phyloP scores from a whole-genome alignment of 2,113 vertebrate species.

The Heterocephalus glaber region DNA sequence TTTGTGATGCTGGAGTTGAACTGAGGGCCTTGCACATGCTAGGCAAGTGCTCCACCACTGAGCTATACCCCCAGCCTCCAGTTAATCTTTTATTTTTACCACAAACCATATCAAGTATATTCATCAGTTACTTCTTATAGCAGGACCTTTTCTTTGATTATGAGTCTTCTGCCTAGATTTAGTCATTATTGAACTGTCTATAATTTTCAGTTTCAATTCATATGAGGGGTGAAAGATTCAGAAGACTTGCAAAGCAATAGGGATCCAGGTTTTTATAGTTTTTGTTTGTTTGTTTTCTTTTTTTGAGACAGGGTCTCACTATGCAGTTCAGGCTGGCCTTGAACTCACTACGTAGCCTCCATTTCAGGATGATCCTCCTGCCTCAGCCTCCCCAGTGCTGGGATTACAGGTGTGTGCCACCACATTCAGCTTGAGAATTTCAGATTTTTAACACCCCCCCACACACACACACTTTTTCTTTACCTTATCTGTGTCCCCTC shows the following conservation, averaged over 20 bases:
- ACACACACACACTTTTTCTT: neutral
- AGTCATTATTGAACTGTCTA: neutral
- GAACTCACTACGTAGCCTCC: neutral
- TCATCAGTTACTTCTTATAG: neutral
- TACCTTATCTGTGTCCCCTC: neutral
- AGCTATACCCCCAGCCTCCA: neutral
- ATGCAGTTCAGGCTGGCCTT: neutral
- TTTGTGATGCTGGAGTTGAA: neutral
- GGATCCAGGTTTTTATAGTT: neutral
- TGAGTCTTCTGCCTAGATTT: neutral
- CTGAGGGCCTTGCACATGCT: neutral
- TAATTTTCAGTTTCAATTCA: neutral
- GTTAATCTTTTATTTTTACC: neutral
- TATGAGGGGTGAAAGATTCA: neutral
- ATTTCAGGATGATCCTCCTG: neutral
- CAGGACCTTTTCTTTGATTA: neutral
- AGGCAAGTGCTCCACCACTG: neutral
- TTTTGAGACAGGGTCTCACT: neutral
- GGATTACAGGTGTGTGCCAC: neutral
- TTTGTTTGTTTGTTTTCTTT: neutral
- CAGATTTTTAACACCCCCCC: neutral
- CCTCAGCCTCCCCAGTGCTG: neutral
- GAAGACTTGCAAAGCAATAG: neutral
- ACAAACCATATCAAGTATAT: neutral
- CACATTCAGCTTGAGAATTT: neutral